A percentile compares a stretch with the other conserved stretches of the same genome.
phyloP scores from a whole-genome alignment of 1,140 invertebrate species.

The Aphis craccivora region DNA sequence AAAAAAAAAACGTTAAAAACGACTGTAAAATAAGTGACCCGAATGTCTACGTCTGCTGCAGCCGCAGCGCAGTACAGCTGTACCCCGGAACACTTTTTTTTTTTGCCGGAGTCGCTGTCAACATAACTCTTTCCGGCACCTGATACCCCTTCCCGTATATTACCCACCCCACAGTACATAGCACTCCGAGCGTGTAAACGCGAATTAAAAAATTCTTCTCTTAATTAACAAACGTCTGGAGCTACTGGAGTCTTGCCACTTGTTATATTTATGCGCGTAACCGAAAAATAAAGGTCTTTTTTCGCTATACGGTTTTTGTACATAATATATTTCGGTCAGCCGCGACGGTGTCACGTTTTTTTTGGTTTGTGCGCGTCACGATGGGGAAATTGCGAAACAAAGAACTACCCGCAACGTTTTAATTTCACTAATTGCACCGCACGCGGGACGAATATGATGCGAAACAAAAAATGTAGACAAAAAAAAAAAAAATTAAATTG shows the following conservation, averaged over 20 bases:
- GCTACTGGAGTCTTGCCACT: not conserved
- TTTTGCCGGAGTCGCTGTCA: not conserved
- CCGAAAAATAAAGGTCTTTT: conserved; percentile 5
- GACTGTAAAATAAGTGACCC: not conserved
- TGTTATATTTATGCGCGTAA: not conserved
- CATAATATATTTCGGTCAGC: not conserved
- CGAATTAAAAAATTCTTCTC: conserved; percentile 37
- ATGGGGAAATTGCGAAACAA: not conserved
- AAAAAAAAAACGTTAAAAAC: not conserved
- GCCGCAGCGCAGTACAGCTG: not conserved
- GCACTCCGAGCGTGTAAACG: not conserved
- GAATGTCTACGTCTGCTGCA: not conserved
- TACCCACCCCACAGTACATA: not conserved
- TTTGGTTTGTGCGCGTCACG: not conserved
- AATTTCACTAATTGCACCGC: not conserved
- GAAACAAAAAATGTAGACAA: not conserved
- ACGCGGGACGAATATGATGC: not conserved
- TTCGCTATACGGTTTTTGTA: not conserved
- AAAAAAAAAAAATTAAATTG: not conserved
- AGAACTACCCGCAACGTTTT: not conserved
- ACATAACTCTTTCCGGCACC: conserved; percentile 43
- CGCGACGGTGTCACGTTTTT: not conserved
- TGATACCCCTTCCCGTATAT: not conserved
- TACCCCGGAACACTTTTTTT: not conserved
- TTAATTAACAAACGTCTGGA: conserved; percentile 39